Evolutionary conservation across 2,888 invertebrate species (phyloP).

Genomic region (Ypsolopha scabrella): DNA sequence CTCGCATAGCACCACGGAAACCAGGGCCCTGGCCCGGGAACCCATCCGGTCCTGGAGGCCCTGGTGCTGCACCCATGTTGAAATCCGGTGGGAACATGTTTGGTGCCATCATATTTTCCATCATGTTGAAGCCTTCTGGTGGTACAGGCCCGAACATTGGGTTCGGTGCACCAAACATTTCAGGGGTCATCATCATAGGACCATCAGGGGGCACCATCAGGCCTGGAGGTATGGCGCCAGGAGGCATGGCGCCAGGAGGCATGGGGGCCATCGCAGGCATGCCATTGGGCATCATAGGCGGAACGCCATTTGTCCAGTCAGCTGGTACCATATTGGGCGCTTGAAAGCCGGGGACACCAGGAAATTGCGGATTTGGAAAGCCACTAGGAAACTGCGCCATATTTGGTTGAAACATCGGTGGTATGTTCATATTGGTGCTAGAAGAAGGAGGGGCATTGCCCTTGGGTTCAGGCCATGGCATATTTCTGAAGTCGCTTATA

Average conservation of each 20-base stretch:
- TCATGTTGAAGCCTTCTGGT: conserved; percentile 49
- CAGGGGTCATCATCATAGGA: conserved; percentile 60
- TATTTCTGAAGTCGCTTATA: conserved; percentile 80
- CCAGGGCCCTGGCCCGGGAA: conserved; percentile 53
- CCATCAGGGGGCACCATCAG: conserved; percentile 56
- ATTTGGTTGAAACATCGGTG: conserved; percentile 57
- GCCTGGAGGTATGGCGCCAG: conserved; percentile 38
- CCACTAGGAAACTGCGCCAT: conserved; percentile 54
- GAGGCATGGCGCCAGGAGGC: conserved; percentile 38
- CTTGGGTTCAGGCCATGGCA: conserved; percentile 89
- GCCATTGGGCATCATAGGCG: conserved; percentile 44
- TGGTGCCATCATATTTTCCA: conserved; percentile 31
- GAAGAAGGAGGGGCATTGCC: conserved; percentile 64
- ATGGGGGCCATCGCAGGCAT: conserved; percentile 38
- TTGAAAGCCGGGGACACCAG: conserved; percentile 54
- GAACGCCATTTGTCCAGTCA: conserved; percentile 53
- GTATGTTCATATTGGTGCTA: conserved; percentile 34
- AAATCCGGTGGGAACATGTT: conserved; percentile 64
- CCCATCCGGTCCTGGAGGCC: conserved; percentile 39
- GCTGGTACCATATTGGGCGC: conserved; percentile 39
- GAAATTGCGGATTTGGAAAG: conserved; percentile 59
- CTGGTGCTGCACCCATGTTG: conserved; percentile 47
- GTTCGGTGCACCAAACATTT: conserved; percentile 46
- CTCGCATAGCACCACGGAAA: conserved; percentile 68
- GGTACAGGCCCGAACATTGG: conserved; percentile 38